Conservation (phyloP, 1,140 invertebrate species). For the Laupala kohalensis region DNA sequence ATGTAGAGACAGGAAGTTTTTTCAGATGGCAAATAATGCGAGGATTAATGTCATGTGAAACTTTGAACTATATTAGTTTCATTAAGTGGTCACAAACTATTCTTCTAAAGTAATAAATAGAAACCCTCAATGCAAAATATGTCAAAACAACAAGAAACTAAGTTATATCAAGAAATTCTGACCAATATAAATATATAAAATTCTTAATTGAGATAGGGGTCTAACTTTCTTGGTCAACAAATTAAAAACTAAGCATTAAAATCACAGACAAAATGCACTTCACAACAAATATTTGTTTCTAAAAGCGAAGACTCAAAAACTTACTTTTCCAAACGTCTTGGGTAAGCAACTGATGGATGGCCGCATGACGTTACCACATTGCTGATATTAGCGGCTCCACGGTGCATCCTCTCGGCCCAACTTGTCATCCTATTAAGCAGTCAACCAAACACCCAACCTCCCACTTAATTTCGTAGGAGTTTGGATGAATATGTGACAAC, state of each 20-base stretch:
- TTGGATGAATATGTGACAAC: not conserved
- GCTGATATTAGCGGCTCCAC: conserved; percentile 72
- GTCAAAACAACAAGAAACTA: too few relatives aligned
- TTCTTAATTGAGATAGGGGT: too few relatives aligned
- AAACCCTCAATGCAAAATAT: too few relatives aligned
- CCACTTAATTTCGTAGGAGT: not conserved
- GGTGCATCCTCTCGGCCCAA: conserved; percentile 80
- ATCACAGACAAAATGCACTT: not conserved
- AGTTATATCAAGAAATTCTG: too few relatives aligned
- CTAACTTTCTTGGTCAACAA: too few relatives aligned
- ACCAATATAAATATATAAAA: too few relatives aligned
- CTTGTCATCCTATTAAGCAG: conserved; percentile 53
- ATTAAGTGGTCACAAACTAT: too few relatives aligned
- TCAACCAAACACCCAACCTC: conserved; percentile 6
- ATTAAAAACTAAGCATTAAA: not conserved
- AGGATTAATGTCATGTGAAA: too few relatives aligned
- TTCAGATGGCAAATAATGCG: too few relatives aligned
- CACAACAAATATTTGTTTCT: not conserved
- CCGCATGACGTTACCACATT: conserved; percentile 81
- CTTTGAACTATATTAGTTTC: too few relatives aligned
- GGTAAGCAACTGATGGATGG: conserved; percentile 59
- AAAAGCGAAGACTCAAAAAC: conserved; percentile 7
- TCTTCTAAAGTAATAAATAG: too few relatives aligned
- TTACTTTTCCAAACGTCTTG: conserved; percentile 69
- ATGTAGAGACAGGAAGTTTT: too few relatives aligned